A percentile compares a stretch with the other conserved stretches of the same genome.
phyloP scores from a whole-genome alignment of 2,888 invertebrate genomes.

The Oxyscelio sp. region DNA sequence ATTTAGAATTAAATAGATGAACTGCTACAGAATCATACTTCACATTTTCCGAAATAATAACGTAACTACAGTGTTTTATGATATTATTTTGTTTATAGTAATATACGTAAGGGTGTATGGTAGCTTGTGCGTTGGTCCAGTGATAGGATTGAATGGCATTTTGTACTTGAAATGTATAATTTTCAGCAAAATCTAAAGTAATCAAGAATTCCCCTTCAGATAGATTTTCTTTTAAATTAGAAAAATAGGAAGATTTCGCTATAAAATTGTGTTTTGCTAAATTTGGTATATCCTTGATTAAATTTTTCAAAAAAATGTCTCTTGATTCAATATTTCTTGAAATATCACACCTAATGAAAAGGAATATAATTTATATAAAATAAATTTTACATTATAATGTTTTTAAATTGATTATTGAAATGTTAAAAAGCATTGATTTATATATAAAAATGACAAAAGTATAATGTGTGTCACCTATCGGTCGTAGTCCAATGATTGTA shows the following conservation, averaged over 20 bases:
- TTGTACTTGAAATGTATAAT: constrained; percentile 54
- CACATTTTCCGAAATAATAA: constrained; percentile 28
- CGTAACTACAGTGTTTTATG: constrained; percentile 23
- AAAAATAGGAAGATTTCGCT: constrained; percentile 28
- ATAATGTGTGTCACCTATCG: constrained; percentile 14
- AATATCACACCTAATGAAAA: constrained; percentile 13
- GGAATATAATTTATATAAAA: constrained; percentile 5
- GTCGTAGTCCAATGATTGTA: constrained; percentile 12
- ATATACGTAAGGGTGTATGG: background rate
- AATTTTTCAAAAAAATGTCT: constrained; percentile 16
- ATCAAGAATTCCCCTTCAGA: constrained; percentile 29
- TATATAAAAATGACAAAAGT: background rate
- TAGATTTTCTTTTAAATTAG: constrained; percentile 11
- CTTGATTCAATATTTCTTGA: constrained; percentile 4
- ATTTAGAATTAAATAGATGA: constrained; percentile 47
- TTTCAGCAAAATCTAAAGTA: constrained; percentile 53
- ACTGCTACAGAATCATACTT: constrained; percentile 33
- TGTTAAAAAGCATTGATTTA: too few relatives aligned
- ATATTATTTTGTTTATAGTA: constrained; percentile 29
- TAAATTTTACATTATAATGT: background rate
- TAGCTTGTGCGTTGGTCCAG: constrained; percentile 4
- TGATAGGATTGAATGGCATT: constrained; percentile 29
- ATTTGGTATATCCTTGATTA: constrained; percentile 12
- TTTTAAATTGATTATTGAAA: too few relatives aligned
- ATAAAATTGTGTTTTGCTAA: constrained; percentile 33